These are phyloP conservation scores for Pterostichus niger DNA, from an alignment of 2,888 invertebrate species.

Conservation along the genomic window DNA sequence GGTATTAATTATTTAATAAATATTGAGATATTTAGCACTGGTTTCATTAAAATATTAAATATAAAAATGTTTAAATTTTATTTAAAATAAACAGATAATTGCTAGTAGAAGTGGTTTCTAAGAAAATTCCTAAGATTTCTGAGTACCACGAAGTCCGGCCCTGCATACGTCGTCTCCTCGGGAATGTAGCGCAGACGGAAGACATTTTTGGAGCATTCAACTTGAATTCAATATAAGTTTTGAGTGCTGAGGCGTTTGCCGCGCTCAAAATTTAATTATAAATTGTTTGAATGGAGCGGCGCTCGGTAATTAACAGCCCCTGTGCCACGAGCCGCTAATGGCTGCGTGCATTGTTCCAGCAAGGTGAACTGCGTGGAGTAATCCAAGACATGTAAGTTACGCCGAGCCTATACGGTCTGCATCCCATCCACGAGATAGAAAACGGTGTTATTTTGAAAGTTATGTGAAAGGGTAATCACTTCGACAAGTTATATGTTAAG, in stretches of 20 bases:
- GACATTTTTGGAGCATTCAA: conserved; percentile 51
- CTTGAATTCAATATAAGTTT: conserved; percentile 54
- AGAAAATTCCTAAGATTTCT: too few species aligned
- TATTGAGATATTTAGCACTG: too few species aligned
- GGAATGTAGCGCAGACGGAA: background rate
- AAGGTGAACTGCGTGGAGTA: background rate
- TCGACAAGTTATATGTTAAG: too few species aligned
- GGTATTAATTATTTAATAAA: too few species aligned
- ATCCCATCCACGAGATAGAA: background rate
- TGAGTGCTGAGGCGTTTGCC: conserved; percentile 21
- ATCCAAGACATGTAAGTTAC: too few species aligned
- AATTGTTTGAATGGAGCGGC: conserved; percentile 56
- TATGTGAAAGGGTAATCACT: background rate
- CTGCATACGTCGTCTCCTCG: background rate
- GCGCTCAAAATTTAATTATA: conserved; percentile 63
- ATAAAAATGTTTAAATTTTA: too few species aligned
- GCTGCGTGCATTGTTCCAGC: conserved; percentile 15
- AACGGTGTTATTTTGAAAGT: background rate
- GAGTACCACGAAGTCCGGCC: background rate
- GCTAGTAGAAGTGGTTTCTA: too few species aligned
- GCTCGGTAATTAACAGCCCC: conserved; percentile 35
- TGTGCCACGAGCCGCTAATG: conserved; percentile 39
- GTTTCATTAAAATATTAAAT: too few species aligned
- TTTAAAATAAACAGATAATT: too few species aligned
- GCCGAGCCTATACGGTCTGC: background rate